Evolutionary conservation across 2,888 invertebrate species (phyloP).

Genomic region (Drosophila ezoana): DNA sequence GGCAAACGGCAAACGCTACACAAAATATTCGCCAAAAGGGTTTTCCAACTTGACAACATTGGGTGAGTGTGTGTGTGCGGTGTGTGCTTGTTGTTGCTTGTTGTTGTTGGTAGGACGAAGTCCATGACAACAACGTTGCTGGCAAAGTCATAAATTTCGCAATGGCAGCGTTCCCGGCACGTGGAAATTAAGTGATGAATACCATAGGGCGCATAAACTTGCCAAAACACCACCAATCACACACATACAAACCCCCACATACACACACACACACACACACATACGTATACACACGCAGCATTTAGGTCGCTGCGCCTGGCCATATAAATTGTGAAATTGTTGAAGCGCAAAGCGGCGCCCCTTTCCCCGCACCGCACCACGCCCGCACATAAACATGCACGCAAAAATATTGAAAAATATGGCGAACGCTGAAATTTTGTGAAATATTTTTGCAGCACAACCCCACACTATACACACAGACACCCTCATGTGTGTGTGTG

Average conservation of each 20-base stretch:
- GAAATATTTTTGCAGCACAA: constrained; percentile 49
- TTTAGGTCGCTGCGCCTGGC: constrained; percentile 67
- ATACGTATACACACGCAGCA: constrained; percentile 23
- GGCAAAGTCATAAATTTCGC: constrained; percentile 76
- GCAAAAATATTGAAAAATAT: constrained; percentile 71
- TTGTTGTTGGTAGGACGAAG: constrained; percentile 24
- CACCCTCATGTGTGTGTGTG: constrained; percentile 20
- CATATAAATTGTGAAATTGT: constrained; percentile 72
- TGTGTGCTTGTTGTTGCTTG: constrained; percentile 23
- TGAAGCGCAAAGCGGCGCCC: constrained; percentile 55
- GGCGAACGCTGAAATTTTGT: constrained; percentile 62
- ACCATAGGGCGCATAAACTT: constrained; percentile 68
- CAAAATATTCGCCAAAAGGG: constrained; percentile 53
- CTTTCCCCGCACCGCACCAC: neutral
- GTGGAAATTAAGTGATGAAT: constrained; percentile 80
- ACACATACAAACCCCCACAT: constrained; percentile 7
- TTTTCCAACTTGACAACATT: constrained; percentile 63
- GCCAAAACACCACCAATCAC: constrained; percentile 29
- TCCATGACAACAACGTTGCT: constrained; percentile 51
- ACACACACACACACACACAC: constrained; percentile 15
- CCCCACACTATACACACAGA: constrained; percentile 13
- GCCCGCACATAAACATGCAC: constrained; percentile 2
- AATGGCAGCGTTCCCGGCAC: constrained; percentile 71
- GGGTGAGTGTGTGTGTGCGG: constrained; percentile 10
- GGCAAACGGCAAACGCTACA: constrained; percentile 61